These are phyloP conservation scores for Xestia c-nigrum DNA, from an alignment of 2,888 invertebrate genomes.

Conservation along the genomic window DNA sequence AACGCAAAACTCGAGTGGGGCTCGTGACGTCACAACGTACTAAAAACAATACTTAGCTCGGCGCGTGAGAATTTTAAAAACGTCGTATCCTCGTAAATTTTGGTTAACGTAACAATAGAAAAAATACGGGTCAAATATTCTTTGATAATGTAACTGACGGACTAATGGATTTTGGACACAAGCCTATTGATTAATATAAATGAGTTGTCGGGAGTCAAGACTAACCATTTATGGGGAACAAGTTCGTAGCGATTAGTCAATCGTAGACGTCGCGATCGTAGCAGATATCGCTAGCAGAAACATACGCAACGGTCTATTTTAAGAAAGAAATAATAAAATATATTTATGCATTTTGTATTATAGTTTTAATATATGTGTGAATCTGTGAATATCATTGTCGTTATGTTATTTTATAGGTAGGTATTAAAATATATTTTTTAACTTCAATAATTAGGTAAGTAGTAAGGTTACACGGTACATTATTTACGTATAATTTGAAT, in stretches of 20 bases:
- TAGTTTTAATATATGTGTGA: conserved; percentile 42
- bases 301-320: background rate
- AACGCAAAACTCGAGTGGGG: too few relatives aligned
- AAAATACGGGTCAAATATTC: too few relatives aligned
- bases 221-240: background rate
- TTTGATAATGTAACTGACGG: too few relatives aligned
- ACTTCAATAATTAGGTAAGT: background rate
- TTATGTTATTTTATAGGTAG: background rate
- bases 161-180: too few relatives aligned
- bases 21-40: too few relatives aligned
- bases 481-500: background rate
- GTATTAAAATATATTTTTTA: conserved; percentile 17
- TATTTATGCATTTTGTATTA: conserved; percentile 8
- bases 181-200: too few relatives aligned
- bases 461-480: too few relatives aligned
- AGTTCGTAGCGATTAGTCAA: background rate
- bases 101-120: too few relatives aligned
- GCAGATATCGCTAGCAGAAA: background rate
- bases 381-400: conserved; percentile 32
- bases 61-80: too few relatives aligned
- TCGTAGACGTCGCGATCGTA: conserved; percentile 1
- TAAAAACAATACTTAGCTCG: too few relatives aligned
- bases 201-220: too few relatives aligned
- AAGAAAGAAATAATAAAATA: conserved; percentile 3
- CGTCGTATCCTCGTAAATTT: too few relatives aligned